phyloP scores from a whole-genome alignment of 2,113 vertebrate genomes.

The Cynopterus brachyotis region DNA sequence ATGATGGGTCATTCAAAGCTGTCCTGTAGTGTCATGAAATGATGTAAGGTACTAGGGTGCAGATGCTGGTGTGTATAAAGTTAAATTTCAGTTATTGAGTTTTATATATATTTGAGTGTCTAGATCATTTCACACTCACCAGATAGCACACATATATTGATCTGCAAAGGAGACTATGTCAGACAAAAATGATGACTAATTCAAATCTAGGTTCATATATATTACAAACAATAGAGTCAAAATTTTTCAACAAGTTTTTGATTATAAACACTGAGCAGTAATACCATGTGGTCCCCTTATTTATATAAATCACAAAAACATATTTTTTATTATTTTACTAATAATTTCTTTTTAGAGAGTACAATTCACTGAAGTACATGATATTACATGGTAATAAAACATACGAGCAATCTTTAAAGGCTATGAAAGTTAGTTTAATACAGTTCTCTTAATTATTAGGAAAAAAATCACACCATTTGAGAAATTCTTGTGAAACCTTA shows the following conservation, averaged over 20 bases:
- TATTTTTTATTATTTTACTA: conserved; percentile 8
- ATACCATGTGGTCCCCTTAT: not conserved
- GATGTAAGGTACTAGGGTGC: not conserved
- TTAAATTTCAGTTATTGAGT: not conserved
- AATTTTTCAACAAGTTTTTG: not conserved
- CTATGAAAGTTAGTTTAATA: not conserved
- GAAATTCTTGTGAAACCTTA: conserved; percentile 38
- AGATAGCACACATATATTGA: not conserved
- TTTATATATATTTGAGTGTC: not conserved
- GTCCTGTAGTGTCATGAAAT: not conserved
- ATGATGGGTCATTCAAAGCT: not conserved
- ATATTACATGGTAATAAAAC: not conserved
- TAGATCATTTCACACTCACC: not conserved
- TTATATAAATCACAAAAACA: conserved; percentile 27
- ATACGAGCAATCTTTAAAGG: not conserved
- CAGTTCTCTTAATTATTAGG: not conserved
- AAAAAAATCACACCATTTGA: not conserved
- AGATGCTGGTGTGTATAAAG: not conserved
- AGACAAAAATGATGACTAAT: not conserved
- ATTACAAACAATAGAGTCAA: not conserved
- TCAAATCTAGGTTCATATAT: not conserved
- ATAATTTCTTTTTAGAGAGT: not conserved
- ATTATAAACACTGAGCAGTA: not conserved
- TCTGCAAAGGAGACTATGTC: not conserved
- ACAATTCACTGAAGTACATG: not conserved